phyloP scores from a whole-genome alignment of 2,113 vertebrate species.

The Ammodytes dubius region DNA sequence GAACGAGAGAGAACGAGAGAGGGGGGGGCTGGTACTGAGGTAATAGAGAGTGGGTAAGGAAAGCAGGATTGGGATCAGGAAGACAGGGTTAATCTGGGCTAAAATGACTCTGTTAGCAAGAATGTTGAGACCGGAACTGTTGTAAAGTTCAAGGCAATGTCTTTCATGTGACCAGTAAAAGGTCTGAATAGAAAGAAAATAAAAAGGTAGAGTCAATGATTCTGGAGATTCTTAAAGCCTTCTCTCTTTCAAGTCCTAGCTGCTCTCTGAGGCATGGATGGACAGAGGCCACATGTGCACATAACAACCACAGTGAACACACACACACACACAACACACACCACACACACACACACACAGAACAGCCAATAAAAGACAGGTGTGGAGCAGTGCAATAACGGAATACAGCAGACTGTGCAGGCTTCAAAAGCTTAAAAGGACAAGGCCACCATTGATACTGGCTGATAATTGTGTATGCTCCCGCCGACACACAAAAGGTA shows the following conservation, averaged over 20 bases:
- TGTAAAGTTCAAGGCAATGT: not conserved
- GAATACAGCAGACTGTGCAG: conserved; percentile 43
- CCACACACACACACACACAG: conserved; percentile 27
- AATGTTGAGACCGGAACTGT: conserved; percentile 1
- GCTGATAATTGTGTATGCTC: conserved; percentile 37
- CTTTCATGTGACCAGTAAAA: not conserved
- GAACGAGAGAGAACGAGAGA: conserved; percentile 2
- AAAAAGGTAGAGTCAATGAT: no score
- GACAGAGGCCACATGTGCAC: conserved; percentile 56
- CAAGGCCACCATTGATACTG: conserved; percentile 64
- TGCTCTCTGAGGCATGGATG: conserved; percentile 40
- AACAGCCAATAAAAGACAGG: conserved; percentile 74
- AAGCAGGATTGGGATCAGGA: conserved; percentile 38
- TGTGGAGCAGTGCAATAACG: conserved; percentile 64
- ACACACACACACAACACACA: not conserved
- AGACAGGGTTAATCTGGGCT: conserved; percentile 11
- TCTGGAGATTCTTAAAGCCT: not conserved
- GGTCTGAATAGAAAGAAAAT: not conserved
- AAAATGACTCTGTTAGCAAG: not conserved
- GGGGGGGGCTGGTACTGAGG: no score
- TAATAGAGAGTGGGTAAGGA: conserved; percentile 12
- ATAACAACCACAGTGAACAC: conserved; percentile 48
- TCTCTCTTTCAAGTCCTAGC: conserved; percentile 52
- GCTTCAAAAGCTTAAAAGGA: conserved; percentile 67
- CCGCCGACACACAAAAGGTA: conserved; percentile 44